Conservation (phyloP, 2,888 invertebrate genomes). For the Cosmopolites sordidus region DNA sequence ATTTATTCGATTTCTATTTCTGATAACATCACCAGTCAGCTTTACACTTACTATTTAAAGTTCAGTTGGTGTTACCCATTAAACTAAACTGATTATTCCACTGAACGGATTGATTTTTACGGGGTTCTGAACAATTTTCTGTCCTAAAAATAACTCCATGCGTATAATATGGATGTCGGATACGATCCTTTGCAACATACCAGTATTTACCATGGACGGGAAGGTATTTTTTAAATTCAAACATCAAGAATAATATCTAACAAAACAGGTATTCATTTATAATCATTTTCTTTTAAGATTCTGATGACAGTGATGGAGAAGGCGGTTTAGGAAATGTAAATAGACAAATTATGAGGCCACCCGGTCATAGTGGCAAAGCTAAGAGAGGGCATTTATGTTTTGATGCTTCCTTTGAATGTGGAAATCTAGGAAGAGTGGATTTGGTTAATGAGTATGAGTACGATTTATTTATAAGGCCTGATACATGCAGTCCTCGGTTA, state of each 20-base stretch:
- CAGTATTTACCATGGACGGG: conserved; percentile 57
- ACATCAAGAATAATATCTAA: no score
- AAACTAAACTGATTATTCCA: background rate
- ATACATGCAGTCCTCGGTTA: conserved; percentile 89
- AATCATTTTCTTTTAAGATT: conserved; percentile 56
- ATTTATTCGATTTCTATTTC: conserved; percentile 40
- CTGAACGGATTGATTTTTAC: no score
- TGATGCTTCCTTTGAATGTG: conserved; percentile 95
- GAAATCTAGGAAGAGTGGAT: conserved; percentile 94
- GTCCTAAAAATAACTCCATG: background rate
- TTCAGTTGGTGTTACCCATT: conserved; percentile 29
- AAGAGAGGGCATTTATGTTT: conserved; percentile 95
- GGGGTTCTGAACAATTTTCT: background rate
- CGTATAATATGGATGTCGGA: conserved; percentile 20
- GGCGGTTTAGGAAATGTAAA: conserved; percentile 92
- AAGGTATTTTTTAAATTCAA: conserved; percentile 33
- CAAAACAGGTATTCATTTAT: background rate
- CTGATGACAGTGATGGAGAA: conserved; percentile 89
- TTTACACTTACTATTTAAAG: conserved; percentile 31
- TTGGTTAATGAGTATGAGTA: conserved; percentile 92
- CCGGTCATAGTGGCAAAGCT: conserved; percentile 91
- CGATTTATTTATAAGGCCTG: conserved; percentile 92
- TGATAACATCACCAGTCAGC: conserved; percentile 35
- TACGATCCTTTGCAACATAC: conserved; percentile 52
- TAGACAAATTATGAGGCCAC: conserved; percentile 79